Evolutionary conservation across 2,113 vertebrate species (phyloP).

Genomic region (Donacobius atricapilla): DNA sequence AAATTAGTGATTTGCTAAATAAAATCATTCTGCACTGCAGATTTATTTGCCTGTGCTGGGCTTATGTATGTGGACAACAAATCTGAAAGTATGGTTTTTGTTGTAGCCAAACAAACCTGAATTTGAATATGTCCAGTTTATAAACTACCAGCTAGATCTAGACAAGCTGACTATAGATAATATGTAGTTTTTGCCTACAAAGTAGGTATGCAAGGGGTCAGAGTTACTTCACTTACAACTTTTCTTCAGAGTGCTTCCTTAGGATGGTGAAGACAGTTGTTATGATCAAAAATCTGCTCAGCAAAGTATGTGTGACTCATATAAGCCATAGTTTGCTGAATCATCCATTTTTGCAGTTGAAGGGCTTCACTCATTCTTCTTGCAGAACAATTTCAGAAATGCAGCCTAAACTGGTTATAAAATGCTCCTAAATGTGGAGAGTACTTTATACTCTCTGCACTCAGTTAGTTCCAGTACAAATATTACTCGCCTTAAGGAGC

Average conservation of each 20-base stretch:
- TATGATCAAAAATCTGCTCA: not conserved
- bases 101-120: not conserved
- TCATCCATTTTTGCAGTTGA: constrained; percentile 22
- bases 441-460: not conserved
- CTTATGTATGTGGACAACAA: not conserved
- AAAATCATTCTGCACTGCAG: not conserved
- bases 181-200: fast-evolving
- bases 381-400: not conserved
- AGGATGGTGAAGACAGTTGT: not conserved
- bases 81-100: not conserved
- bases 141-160: not conserved
- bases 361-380: constrained; percentile 7
- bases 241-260: not conserved
- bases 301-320: not conserved
- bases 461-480: not conserved
- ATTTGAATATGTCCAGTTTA: not conserved
- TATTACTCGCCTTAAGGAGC: not conserved
- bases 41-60: not conserved
- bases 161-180: not conserved
- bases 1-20: not conserved
- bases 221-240: not conserved
- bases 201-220: not conserved
- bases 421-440: not conserved
- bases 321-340: not conserved
- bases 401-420: not conserved